These are phyloP conservation scores for Trochalopteron elliotii DNA, from an alignment of 2,113 vertebrate species.

Conservation along the genomic window DNA sequence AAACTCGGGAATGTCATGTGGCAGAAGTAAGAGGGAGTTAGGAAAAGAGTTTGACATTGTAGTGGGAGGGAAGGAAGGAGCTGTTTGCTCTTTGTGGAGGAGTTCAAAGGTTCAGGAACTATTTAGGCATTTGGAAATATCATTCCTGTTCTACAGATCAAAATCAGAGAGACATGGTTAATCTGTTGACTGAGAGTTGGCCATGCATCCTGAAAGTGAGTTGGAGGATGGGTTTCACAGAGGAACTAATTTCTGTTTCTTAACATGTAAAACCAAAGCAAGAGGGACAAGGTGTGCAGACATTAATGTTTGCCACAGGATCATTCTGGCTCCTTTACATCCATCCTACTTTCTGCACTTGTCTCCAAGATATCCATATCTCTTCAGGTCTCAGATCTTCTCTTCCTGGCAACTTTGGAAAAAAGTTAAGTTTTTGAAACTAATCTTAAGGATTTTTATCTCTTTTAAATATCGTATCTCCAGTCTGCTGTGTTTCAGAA, in stretches of 20 bases:
- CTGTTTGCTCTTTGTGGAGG: background rate
- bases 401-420: background rate
- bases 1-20: background rate
- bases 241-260: background rate
- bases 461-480: background rate
- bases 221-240: background rate
- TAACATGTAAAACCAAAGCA: background rate
- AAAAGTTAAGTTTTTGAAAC: background rate
- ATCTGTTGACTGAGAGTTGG: background rate
- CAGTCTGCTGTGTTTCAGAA: constrained; percentile 22
- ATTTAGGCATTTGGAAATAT: background rate
- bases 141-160: background rate
- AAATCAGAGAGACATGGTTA: background rate
- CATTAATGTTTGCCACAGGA: background rate
- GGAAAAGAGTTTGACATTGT: background rate
- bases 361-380: background rate
- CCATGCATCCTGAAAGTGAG: background rate
- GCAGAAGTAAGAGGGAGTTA: background rate
- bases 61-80: background rate
- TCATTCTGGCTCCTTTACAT: background rate
- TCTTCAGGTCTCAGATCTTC: background rate
- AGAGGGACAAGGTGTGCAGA: background rate
- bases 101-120: background rate
- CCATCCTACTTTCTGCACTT: background rate
- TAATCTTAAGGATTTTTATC: background rate